Percentiles rank a stretch among this genome's conserved stretches.
phyloP scores from a whole-genome alignment of 2,797 vertebrate genomes.

The Enteromius anoplus region DNA sequence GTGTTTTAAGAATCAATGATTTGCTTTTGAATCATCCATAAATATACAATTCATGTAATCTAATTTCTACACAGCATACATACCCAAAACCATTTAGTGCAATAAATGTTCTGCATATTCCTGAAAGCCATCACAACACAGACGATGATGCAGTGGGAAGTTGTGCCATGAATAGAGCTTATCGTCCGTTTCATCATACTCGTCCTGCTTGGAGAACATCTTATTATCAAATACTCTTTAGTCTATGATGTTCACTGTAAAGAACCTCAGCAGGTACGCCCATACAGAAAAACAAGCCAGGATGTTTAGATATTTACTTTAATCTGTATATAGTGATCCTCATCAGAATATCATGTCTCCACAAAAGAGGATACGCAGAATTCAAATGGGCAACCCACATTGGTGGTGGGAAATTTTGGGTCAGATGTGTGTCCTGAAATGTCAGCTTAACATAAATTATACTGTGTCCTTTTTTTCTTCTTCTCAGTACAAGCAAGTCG shows the following conservation, averaged over 20 bases:
- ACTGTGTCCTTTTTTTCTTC: slow-evolving; percentile 2
- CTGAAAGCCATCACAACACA: background rate
- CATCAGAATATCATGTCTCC: slow-evolving; percentile 7
- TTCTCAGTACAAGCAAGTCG: slow-evolving; percentile 95
- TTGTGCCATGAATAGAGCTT: slow-evolving; percentile 40
- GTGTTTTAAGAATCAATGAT: background rate
- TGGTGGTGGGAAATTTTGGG: background rate
- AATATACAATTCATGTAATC: background rate
- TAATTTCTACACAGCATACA: background rate
- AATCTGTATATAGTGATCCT: slow-evolving; percentile 34
- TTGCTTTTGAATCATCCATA: background rate
- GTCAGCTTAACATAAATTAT: background rate
- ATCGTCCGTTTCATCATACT: slow-evolving; percentile 2
- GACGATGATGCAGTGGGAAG: background rate
- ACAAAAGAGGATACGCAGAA: slow-evolving; percentile 21
- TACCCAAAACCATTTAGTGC: background rate
- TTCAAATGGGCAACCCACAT: slow-evolving; percentile 1
- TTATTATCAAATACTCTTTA: slow-evolving; percentile 35
- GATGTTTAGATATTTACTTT: slow-evolving; percentile 61
- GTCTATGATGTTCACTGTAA: slow-evolving; percentile 45
- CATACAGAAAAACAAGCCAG: slow-evolving; percentile 46
- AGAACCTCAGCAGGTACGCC: slow-evolving; percentile 56
- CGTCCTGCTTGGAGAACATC: slow-evolving; percentile 31
- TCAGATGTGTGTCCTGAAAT: slow-evolving; percentile 1
- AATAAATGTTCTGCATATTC: background rate